Conservation (phyloP, 2,888 invertebrate genomes). For the Drosophila picticornis region DNA sequence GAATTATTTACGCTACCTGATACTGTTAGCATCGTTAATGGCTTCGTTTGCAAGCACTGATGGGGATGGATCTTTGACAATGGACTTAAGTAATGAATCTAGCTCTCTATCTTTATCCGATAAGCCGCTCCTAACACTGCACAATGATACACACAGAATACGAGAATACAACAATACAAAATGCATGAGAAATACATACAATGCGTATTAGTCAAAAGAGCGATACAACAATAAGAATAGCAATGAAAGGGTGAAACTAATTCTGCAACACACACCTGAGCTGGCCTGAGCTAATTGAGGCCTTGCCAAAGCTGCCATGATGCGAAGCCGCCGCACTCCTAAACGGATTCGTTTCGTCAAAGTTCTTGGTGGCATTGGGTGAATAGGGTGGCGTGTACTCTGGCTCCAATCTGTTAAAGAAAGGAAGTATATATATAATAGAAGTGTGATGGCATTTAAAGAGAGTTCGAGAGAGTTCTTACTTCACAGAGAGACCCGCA, state of each 20-base stretch:
- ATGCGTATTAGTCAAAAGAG: slow-evolving; percentile 64
- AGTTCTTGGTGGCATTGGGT: slow-evolving; percentile 84
- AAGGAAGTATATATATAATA: neutral
- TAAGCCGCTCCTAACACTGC: slow-evolving; percentile 85
- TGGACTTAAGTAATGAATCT: slow-evolving; percentile 91
- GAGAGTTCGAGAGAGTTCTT: slow-evolving; percentile 32
- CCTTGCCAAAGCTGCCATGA: slow-evolving; percentile 85
- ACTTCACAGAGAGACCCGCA: slow-evolving; percentile 85
- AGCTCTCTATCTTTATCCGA: slow-evolving; percentile 88
- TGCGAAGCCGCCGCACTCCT: slow-evolving; percentile 82
- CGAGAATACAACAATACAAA: slow-evolving; percentile 45
- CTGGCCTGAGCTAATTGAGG: slow-evolving; percentile 85
- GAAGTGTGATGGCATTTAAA: neutral
- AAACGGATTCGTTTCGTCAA: slow-evolving; percentile 85
- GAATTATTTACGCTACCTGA: slow-evolving; percentile 84
- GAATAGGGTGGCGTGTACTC: slow-evolving; percentile 80
- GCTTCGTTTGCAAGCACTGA: slow-evolving; percentile 87
- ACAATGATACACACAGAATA: slow-evolving; percentile 62
- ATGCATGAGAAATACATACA: slow-evolving; percentile 65
- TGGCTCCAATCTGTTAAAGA: slow-evolving; percentile 78
- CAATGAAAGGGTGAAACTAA: slow-evolving; percentile 23
- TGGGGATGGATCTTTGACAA: slow-evolving; percentile 89
- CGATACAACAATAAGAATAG: slow-evolving; percentile 40
- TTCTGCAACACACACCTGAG: slow-evolving; percentile 79
- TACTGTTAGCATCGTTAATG: slow-evolving; percentile 87